Evolutionary conservation across 2,113 vertebrate species (phyloP).

Genomic region (Austrofundulus limnaeus): DNA sequence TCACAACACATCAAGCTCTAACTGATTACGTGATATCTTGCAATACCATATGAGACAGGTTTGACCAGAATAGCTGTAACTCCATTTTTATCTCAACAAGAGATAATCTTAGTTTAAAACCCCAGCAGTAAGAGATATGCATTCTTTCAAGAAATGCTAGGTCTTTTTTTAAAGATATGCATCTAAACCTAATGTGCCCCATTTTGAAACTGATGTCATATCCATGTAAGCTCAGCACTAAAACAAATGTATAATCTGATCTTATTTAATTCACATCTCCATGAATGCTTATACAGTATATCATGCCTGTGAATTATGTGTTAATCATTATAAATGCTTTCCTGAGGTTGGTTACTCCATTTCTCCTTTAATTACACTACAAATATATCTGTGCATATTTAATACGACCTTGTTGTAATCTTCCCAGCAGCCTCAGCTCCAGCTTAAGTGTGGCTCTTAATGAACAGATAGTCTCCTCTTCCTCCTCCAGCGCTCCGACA

Average conservation of each 20-base stretch:
- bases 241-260: neutral
- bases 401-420: slow-evolving; percentile 47
- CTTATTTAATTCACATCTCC: neutral
- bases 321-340: slow-evolving; percentile 28
- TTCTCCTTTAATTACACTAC: slow-evolving; percentile 49
- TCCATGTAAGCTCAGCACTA: neutral
- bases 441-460: slow-evolving; percentile 30
- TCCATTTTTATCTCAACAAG: too few relatives aligned
- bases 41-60: too few relatives aligned
- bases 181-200: too few relatives aligned
- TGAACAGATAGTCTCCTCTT: slow-evolving; percentile 32
- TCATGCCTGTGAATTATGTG: slow-evolving; percentile 2
- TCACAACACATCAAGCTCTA: too few relatives aligned
- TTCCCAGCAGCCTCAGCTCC: slow-evolving; percentile 32
- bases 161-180: too few relatives aligned
- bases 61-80: too few relatives aligned
- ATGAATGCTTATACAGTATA: neutral
- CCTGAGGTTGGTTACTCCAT: slow-evolving; percentile 23
- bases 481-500: slow-evolving; percentile 12
- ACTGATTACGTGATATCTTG: too few relatives aligned
- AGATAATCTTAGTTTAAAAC: too few relatives aligned
- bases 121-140: too few relatives aligned
- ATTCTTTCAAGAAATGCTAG: too few relatives aligned
- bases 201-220: neutral
- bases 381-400: slow-evolving; percentile 26